Conservation (phyloP, 2,797 vertebrate species). For the Argentina silus region DNA sequence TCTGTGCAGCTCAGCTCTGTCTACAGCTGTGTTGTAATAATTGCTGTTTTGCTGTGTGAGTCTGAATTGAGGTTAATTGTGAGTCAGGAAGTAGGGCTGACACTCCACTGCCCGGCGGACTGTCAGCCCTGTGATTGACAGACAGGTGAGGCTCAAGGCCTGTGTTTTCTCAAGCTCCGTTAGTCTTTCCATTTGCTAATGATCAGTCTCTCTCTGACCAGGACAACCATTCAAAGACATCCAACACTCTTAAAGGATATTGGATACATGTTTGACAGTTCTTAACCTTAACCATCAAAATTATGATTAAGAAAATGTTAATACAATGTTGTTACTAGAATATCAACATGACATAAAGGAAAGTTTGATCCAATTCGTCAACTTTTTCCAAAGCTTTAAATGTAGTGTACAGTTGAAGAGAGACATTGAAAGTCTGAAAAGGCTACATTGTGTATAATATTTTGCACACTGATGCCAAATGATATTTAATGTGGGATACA, state of each 20-base stretch:
- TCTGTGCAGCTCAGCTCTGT: slow-evolving; percentile 28
- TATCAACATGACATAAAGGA: too few species aligned
- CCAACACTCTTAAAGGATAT: background rate
- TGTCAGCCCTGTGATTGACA: slow-evolving; percentile 30
- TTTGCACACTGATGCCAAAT: slow-evolving; percentile 13
- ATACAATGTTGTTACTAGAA: slow-evolving; percentile 15
- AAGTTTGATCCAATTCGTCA: too few species aligned
- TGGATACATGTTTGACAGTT: background rate
- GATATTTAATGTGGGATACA: slow-evolving; percentile 24
- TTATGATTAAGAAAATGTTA: slow-evolving; percentile 2
- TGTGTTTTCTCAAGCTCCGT: background rate
- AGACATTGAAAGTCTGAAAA: background rate
- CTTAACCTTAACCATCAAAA: background rate
- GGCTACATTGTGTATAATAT: slow-evolving; percentile 17
- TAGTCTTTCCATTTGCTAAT: background rate
- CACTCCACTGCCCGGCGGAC: slow-evolving; percentile 32
- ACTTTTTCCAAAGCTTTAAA: too few species aligned
- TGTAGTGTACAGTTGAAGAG: background rate
- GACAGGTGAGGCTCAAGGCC: slow-evolving; percentile 31
- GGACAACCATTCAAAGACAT: background rate
- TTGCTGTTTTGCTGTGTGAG: slow-evolving; percentile 34
- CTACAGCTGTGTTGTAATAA: slow-evolving; percentile 34
- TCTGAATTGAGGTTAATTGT: slow-evolving; percentile 47
- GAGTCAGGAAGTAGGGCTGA: slow-evolving; percentile 43
- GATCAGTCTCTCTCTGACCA: background rate